A percentile compares a stretch with the other conserved stretches of the same genome.
These are phyloP conservation scores for Sussaba pulchella DNA, from an alignment of 2,888 invertebrate species.

Conservation along the genomic window DNA sequence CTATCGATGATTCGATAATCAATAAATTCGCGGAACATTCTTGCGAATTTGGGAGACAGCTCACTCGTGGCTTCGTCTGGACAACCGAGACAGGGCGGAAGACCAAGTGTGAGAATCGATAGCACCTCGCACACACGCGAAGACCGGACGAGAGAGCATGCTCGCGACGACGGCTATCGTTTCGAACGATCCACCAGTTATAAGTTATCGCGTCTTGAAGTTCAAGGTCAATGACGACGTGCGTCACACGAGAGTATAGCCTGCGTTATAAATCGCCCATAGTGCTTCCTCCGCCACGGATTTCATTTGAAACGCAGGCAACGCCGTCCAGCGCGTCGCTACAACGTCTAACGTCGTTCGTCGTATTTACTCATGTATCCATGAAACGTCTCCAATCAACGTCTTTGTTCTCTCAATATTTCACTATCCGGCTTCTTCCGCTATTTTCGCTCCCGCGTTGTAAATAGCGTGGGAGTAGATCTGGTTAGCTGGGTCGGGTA, in stretches of 20 bases:
- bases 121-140: neutral
- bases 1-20: too few species aligned
- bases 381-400: neutral
- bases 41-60: too few species aligned
- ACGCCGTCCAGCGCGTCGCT: conserved; percentile 26
- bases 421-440: neutral
- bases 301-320: conserved; percentile 30
- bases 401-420: neutral
- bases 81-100: too few species aligned
- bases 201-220: conserved; percentile 72
- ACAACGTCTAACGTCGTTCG: conserved; percentile 7
- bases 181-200: conserved; percentile 63
- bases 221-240: conserved; percentile 68
- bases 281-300: conserved; percentile 19
- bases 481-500: too few species aligned
- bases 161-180: conserved; percentile 51
- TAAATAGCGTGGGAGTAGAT: neutral
- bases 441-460: neutral
- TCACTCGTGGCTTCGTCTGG: neutral
- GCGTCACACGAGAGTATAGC: conserved; percentile 64
- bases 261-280: neutral
- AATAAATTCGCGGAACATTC: too few species aligned
- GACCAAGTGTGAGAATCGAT: conserved; percentile 31
- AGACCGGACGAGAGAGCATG: neutral
- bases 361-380: conserved; percentile 26